Conservation (phyloP, 2,113 vertebrate species). For the Poecile atricapillus region DNA sequence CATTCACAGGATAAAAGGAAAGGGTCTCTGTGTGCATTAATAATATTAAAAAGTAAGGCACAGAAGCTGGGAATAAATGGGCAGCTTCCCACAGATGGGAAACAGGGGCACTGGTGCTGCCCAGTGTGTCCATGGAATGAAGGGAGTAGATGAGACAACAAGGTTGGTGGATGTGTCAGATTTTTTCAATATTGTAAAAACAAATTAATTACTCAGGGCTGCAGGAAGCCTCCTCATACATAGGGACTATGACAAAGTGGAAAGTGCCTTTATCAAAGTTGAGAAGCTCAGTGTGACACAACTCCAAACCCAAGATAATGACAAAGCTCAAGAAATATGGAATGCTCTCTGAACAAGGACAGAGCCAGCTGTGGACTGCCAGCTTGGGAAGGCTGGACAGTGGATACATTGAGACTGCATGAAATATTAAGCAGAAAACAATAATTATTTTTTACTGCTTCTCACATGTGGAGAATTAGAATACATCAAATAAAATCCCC, state of each 20-base stretch:
- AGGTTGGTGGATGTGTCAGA: not conserved
- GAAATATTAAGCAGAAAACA: not conserved
- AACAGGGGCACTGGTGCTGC: not conserved
- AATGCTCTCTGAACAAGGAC: not conserved
- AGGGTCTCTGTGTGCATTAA: not conserved
- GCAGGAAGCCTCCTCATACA: not conserved
- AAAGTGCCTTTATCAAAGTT: not conserved
- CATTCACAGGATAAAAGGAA: not conserved
- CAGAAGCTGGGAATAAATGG: not conserved
- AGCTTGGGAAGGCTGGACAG: not conserved
- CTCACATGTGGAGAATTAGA: not conserved
- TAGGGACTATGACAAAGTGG: not conserved
- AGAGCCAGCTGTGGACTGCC: not conserved
- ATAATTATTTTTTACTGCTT: not conserved
- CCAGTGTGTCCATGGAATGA: accelerated
- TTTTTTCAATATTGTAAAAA: not conserved
- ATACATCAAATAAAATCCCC: not conserved
- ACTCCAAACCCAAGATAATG: not conserved
- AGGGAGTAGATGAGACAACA: accelerated
- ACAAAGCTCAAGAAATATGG: not conserved
- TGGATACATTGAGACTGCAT: accelerated
- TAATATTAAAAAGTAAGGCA: not conserved
- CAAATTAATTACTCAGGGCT: not conserved
- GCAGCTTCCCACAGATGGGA: not conserved
- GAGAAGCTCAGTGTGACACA: not conserved